Conservation (phyloP, 2,888 invertebrate species). For the Rhimphoctona megacephalus region DNA sequence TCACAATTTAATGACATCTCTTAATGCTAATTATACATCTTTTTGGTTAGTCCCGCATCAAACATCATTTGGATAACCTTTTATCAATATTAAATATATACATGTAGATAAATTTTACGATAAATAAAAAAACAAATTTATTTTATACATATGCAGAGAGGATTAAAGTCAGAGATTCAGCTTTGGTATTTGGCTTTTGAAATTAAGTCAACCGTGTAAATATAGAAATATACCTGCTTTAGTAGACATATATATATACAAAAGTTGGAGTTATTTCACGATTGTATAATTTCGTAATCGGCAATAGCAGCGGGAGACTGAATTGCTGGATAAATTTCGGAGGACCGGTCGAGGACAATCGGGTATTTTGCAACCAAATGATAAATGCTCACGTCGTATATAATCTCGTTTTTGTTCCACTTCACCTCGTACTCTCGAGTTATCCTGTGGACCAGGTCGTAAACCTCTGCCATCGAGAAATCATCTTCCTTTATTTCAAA, state of each 20-base stretch:
- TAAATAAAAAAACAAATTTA: not conserved
- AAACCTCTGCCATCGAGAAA: conserved; percentile 54
- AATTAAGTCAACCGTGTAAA: not conserved
- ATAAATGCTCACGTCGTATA: conserved; percentile 51
- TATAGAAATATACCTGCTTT: not conserved
- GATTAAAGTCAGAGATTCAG: conserved; percentile 36
- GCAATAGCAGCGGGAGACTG: conserved; percentile 26
- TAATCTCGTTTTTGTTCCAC: conserved; percentile 48
- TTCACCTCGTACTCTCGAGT: conserved; percentile 12
- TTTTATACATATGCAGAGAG: not conserved
- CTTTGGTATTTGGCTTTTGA: not conserved
- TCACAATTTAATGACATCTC: conserved; percentile 23
- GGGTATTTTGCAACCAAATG: conserved; percentile 57
- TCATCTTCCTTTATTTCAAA: conserved; percentile 12
- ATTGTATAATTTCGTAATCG: conserved; percentile 50
- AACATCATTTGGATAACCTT: conserved; percentile 65
- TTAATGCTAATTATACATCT: conserved; percentile 48
- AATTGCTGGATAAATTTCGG: conserved; percentile 55
- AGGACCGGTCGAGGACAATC: conserved; percentile 48
- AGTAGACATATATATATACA: not conserved
- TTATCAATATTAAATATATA: conserved; percentile 42
- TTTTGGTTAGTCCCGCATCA: conserved; percentile 40
- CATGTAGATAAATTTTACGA: not conserved
- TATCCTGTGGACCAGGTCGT: conserved; percentile 42
- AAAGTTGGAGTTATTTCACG: conserved; percentile 39